Evolutionary conservation across 2,113 vertebrate species (phyloP).

Genomic region (Antidorcas marsupialis): DNA sequence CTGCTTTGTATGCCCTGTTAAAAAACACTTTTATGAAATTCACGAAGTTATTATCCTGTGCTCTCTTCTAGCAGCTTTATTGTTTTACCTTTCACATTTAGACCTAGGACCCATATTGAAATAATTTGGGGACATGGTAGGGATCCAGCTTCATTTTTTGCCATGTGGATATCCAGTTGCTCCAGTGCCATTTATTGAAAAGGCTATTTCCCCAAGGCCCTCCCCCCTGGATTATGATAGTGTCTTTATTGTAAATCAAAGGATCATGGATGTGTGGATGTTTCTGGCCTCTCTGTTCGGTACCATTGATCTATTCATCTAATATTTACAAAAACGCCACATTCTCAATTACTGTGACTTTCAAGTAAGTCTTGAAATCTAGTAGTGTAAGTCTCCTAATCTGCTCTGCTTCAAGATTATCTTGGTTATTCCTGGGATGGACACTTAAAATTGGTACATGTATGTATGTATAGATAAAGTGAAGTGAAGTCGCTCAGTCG

Average conservation of each 20-base stretch:
- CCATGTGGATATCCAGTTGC: slow-evolving; percentile 21
- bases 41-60: slow-evolving; percentile 25
- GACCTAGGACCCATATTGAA: slow-evolving; percentile 35
- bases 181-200: not conserved
- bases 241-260: slow-evolving; percentile 22
- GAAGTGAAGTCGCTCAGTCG: no score
- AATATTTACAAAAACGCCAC: not conserved
- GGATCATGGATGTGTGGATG: not conserved
- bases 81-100: slow-evolving; percentile 53
- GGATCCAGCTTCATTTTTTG: slow-evolving; percentile 35
- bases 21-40: slow-evolving; percentile 10
- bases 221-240: slow-evolving; percentile 3
- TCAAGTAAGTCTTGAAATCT: not conserved
- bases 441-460: not conserved
- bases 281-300: not conserved
- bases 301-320: not conserved
- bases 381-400: not conserved
- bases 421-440: not conserved
- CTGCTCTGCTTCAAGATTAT: not conserved
- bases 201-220: not conserved
- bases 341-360: not conserved
- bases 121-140: slow-evolving; percentile 36
- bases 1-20: not conserved
- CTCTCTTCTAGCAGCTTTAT: slow-evolving; percentile 37
- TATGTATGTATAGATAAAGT: not conserved